These are phyloP conservation scores for Ypsolopha scabrella DNA, from an alignment of 2,888 invertebrate genomes.

Conservation along the genomic window DNA sequence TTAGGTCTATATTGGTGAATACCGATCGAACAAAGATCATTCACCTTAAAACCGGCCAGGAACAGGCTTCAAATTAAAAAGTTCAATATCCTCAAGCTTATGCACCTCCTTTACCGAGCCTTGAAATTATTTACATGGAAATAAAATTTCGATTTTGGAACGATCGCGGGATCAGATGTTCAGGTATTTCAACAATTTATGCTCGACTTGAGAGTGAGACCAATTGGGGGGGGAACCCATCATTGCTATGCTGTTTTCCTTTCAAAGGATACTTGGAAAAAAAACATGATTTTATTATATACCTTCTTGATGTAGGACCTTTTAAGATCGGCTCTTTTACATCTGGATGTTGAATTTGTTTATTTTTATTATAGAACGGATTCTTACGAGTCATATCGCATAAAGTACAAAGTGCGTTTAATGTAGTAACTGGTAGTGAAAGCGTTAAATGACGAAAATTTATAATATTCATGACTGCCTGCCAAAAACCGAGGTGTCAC, in stretches of 20 bases:
- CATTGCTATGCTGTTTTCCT: too few relatives aligned
- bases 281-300: too few relatives aligned
- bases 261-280: too few relatives aligned
- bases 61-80: slow-evolving; percentile 34
- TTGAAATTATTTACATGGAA: too few relatives aligned
- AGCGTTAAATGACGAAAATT: slow-evolving; percentile 42
- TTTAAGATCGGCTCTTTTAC: slow-evolving; percentile 14
- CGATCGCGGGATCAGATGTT: too few relatives aligned
- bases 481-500: slow-evolving; percentile 28
- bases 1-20: slow-evolving; percentile 38
- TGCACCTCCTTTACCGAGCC: neutral
- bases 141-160: too few relatives aligned
- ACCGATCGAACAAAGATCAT: slow-evolving; percentile 45
- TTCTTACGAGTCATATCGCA: neutral
- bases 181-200: too few relatives aligned
- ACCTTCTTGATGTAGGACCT: too few relatives aligned
- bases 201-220: too few relatives aligned
- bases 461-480: slow-evolving; percentile 38
- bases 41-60: slow-evolving; percentile 63
- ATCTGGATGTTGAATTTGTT: slow-evolving; percentile 11
- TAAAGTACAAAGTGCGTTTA: neutral
- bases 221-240: too few relatives aligned
- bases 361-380: slow-evolving; percentile 8
- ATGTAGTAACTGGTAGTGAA: slow-evolving; percentile 31
- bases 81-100: slow-evolving; percentile 52